Evolutionary conservation across 2,888 invertebrate species (phyloP), one percentile per base, ranked within the genome.

Genomic region (Xylocampa areola): DNA sequence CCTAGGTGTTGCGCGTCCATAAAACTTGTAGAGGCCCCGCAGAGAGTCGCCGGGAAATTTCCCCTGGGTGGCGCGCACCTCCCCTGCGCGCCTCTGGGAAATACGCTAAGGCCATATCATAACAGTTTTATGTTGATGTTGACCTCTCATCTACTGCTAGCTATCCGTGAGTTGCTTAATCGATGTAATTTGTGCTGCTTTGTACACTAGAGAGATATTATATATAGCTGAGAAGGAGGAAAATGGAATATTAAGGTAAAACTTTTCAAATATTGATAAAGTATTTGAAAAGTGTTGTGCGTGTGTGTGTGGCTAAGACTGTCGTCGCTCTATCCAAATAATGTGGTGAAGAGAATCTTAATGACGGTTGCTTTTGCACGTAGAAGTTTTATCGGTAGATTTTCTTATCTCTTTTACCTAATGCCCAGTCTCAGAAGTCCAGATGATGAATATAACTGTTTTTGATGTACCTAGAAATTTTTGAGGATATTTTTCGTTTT

Each of bases 51-150:
- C 88, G 90, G 91, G 89, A 93, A 93, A 94, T 94, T 94, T 94
- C 94, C 94, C 94, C 85, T 82, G 94, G 92, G 93, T 89, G 83
- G 88, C 82, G 84, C 86, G 85, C 85, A 81, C 87, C 85, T 83
- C 82, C 81, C 82, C 77, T 68, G 84, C 80, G 81, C 81, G 86
- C 89, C 89, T 77, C 80, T 85, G 92, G 93, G 92, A 92, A 92
- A 92, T 92, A 91, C 92, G 89, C 89, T 88, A 87, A 90, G 90
- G 92, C 88, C 92, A 92, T 93, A 93, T 93, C 91, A 93, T 94
- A 93, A 92, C 93, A 92, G 90, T 91, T 93, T 93, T 93, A 92
- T 92, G 92, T 91, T 91, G 91, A 91, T 92, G 89, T 87, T 90
- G 92, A 92, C 91, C 92, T 90, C 90, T 86, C 87, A 82, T 83